phyloP scores from a whole-genome alignment of 2,113 vertebrate species.

The Crotalus helleri region DNA sequence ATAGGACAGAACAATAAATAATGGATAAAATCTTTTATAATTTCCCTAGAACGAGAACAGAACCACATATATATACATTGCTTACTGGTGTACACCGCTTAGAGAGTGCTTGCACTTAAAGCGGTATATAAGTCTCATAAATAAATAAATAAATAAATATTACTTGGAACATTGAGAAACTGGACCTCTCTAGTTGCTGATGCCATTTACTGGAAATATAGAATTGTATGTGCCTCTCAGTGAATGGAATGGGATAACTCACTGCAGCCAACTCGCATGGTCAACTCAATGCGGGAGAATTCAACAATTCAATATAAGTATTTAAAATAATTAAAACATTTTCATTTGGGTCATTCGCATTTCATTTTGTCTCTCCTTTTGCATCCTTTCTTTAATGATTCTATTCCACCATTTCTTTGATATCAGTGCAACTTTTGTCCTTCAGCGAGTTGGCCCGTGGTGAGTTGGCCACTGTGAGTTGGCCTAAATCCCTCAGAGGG shows the following conservation, averaged over 20 bases:
- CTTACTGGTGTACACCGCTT: no score
- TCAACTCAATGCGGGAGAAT: not conserved
- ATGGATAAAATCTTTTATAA: not conserved
- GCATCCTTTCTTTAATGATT: not conserved
- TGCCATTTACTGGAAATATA: not conserved
- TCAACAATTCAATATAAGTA: not conserved
- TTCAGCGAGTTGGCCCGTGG: not conserved
- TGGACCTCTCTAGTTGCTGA: not conserved
- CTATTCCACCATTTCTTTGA: not conserved
- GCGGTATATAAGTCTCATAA: no score
- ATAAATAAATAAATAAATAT: not conserved
- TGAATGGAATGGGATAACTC: no score
- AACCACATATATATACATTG: not conserved
- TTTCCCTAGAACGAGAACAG: not conserved
- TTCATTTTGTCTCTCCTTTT: not conserved
- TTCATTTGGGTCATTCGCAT: not conserved
- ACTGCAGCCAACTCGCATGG: not conserved
- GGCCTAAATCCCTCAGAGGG: not conserved
- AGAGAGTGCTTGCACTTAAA: no score
- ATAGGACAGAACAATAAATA: not conserved
- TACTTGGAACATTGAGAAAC: not conserved
- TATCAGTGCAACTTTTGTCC: not conserved
- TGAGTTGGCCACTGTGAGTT: not conserved
- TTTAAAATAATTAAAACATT: not conserved
- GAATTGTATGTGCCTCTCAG: not conserved